Percentiles rank a stretch among this genome's conserved stretches.
phyloP scores from a whole-genome alignment of 2,113 vertebrate genomes.

The Phylloscopus trochilus region DNA sequence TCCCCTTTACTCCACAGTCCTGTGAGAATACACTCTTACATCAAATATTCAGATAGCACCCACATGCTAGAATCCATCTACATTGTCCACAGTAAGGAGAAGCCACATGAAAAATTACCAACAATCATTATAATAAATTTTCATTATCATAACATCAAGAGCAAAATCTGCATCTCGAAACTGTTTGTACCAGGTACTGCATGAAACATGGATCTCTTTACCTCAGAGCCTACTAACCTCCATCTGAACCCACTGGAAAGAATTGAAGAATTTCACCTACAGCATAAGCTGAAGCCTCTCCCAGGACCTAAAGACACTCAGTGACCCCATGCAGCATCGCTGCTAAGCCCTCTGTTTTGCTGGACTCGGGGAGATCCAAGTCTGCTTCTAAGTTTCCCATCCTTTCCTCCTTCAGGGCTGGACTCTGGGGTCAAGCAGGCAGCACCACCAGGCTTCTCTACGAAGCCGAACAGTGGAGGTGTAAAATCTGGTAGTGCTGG shows the following conservation, averaged over 20 bases:
- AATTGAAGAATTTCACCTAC: slow-evolving; percentile 42
- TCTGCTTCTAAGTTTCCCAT: not conserved
- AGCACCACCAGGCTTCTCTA: not conserved
- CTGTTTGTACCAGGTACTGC: not conserved
- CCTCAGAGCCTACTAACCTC: not conserved
- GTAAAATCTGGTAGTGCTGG: not conserved
- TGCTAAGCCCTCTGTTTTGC: slow-evolving; percentile 38
- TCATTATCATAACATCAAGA: not conserved
- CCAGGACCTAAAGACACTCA: slow-evolving; percentile 16
- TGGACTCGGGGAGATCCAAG: not conserved
- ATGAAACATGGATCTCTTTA: not conserved
- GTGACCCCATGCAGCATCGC: not conserved
- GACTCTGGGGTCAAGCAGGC: not conserved
- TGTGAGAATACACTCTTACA: not conserved
- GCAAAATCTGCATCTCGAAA: not conserved
- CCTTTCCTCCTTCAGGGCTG: not conserved
- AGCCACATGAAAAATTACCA: not conserved
- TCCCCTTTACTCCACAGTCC: not conserved
- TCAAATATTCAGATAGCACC: not conserved
- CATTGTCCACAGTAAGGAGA: not conserved
- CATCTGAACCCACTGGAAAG: slow-evolving; percentile 22
- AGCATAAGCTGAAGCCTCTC: not conserved
- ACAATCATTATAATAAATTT: not conserved
- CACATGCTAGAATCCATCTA: not conserved
- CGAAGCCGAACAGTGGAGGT: not conserved